Conservation (phyloP, 2,888 invertebrate genomes). For the Lasioglossum morio region DNA sequence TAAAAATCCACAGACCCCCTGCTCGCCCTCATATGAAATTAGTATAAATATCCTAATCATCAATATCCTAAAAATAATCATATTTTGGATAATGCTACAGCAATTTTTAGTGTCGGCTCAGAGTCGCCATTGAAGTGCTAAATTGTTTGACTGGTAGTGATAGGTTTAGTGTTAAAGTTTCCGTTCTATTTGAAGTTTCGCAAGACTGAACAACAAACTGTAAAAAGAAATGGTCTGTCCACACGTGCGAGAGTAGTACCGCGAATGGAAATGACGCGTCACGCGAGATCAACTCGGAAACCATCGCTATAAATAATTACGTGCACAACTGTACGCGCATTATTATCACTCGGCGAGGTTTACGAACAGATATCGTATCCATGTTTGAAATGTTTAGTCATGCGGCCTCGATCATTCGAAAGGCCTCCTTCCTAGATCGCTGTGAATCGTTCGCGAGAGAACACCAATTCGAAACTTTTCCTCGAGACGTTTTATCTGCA, state of each 20-base stretch:
- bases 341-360: slow-evolving; percentile 69
- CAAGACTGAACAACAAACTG: background rate
- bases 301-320: slow-evolving; percentile 66
- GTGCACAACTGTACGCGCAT: too few species aligned
- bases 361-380: slow-evolving; percentile 70
- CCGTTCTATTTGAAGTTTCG: too few species aligned
- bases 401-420: slow-evolving; percentile 66
- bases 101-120: too few species aligned
- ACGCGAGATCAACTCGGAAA: slow-evolving; percentile 58
- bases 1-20: too few species aligned
- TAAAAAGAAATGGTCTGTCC: background rate
- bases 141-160: background rate
- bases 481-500: background rate
- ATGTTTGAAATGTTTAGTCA: slow-evolving; percentile 72
- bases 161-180: too few species aligned
- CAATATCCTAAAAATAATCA: too few species aligned
- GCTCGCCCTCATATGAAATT: too few species aligned
- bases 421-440: slow-evolving; percentile 47
- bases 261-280: slow-evolving; percentile 47
- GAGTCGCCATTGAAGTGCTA: too few species aligned
- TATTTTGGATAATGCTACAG: too few species aligned
- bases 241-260: slow-evolving; percentile 4
- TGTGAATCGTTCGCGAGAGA: slow-evolving; percentile 26
- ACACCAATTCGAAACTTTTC: background rate
- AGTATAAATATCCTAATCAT: too few species aligned